Evolutionary conservation across 2,113 vertebrate species (phyloP), one percentile per base, ranked within the genome.

Genomic region (Dissostichus mawsoni): DNA sequence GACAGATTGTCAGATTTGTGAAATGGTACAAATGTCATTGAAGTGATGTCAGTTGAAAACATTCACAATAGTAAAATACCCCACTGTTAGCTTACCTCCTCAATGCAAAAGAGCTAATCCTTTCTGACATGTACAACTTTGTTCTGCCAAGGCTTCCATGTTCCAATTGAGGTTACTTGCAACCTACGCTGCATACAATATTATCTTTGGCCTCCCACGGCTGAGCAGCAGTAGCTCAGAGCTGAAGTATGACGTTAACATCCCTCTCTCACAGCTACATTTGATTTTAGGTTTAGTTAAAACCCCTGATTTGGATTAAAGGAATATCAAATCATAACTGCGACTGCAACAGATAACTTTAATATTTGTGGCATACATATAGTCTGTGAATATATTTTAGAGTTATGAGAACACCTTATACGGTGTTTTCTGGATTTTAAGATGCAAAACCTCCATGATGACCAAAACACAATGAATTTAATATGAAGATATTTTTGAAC

Each of bases 401-500:
- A n/a, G 10, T 16, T 65, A 69, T 52, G 29, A 29, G 29, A 16
- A 16, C n/a, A 11, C 36, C 74, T 18, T 17, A 11, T 18, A 41
- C 7, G 14, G 36, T 59, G 11, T 8, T 50, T 13, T 73, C n/a
- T 29, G 48, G 44, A 33, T 62, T 20, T 50, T 1, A 3, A 20
- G 48, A 36, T 25, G n/a, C 11, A 45, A 50, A 50, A 20, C 47
- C 20, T 65, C 18, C 4, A 51, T 6, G 13, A 72, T 62, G 51
- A 7, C 51, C 62, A 16, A 61, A 72, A 58, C 68, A 14, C 0
- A 0, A 45, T 44, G 65, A 73, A 82, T 80, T 58, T 59, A 5
- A 75, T 48, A 78, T 69, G 61, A 80, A 20, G 56, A 56, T 77
- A 69, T 78, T 85, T 81, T 72, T 29, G 1, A 76, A 63, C 52